Base-by-base conservation (phyloP, 2,113 vertebrate species). In the Podocnemis expansa region DNA sequence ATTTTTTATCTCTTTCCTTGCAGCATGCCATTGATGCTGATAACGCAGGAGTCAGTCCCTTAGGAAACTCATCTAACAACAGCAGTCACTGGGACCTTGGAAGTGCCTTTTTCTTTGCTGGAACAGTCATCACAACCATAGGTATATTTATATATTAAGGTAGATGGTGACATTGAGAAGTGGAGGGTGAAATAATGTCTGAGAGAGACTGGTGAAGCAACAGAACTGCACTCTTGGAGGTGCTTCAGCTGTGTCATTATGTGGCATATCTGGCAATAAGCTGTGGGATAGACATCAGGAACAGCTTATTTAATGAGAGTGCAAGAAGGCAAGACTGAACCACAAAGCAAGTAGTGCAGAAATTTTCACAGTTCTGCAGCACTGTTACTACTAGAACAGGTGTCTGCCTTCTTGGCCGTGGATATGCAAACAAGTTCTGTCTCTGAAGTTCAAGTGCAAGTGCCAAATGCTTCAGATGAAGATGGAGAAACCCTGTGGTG, bases 91-190 rank as follows among this genome's bases (percentile, higher is more conserved):
- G 99, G 99, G 99, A 99, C 96, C 98, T 99, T 2, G 99, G 99
- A 97, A 99, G 99, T 97, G 99, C 99, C 97, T 99, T 99, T 98
- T 99, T 99, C 98, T 99, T 99, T 85, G 99, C 99, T 89, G 99
- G 99, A 92, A 99, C 99, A 0, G 99, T 99, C 97, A 99, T 99
- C 97, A 99, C 99, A 55, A 99, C 99, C 27, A 99, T 99, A 97
- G 99, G 99, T 99, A 98, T 79, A 7, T 67, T 90, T 58, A 10
- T n/a, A 84, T 94, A 91, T 89, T 41, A 75, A 91, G 88, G 63
- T 49, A 54, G 4, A 17, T 55, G 49, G 31, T 91, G 34, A 87
- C 27, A 49, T 3, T 78, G 83, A 90, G 79, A 60, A 10, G 27
- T 56, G 43, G 25, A 31, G 82, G 58, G 81, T 38, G 21, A 90